A percentile compares a stretch with the other conserved stretches of the same genome.
These are phyloP conservation scores for Onychorhynchus coronatus DNA, from an alignment of 2,113 vertebrate genomes.

Conservation along the genomic window DNA sequence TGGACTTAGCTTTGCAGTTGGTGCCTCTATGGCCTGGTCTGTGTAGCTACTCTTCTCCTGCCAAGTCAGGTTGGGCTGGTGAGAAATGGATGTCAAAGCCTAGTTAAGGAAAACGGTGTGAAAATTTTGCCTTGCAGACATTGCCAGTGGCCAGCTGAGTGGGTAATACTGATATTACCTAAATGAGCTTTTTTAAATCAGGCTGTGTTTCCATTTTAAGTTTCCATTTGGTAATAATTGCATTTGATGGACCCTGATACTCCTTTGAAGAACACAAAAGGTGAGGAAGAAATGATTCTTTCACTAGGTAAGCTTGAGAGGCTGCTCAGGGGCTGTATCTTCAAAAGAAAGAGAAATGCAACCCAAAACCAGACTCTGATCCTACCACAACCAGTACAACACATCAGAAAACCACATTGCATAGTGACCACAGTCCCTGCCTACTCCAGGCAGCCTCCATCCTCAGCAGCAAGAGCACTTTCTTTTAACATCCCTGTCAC, in stretches of 20 bases:
- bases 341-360: background rate
- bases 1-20: background rate
- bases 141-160: background rate
- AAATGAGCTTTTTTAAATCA: background rate
- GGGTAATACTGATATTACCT: background rate
- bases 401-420: background rate
- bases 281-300: background rate
- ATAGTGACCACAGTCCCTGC: background rate
- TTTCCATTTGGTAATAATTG: background rate
- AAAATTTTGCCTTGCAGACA: background rate
- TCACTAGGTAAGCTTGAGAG: background rate
- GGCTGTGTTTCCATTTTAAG: background rate
- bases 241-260: background rate
- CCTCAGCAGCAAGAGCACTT: background rate
- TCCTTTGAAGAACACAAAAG: background rate
- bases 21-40: background rate
- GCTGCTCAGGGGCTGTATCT: background rate
- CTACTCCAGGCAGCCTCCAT: background rate
- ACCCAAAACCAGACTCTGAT: background rate
- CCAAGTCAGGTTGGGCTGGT: background rate
- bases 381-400: background rate
- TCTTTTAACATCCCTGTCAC: background rate
- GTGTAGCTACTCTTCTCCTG: background rate
- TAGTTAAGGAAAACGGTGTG: background rate
- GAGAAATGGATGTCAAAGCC: background rate